A percentile compares a stretch with the other conserved stretches of the same genome.
Evolutionary conservation across 92 coral and sea anemone species (phyloP).

Genomic region (Siderastrea radians): DNA sequence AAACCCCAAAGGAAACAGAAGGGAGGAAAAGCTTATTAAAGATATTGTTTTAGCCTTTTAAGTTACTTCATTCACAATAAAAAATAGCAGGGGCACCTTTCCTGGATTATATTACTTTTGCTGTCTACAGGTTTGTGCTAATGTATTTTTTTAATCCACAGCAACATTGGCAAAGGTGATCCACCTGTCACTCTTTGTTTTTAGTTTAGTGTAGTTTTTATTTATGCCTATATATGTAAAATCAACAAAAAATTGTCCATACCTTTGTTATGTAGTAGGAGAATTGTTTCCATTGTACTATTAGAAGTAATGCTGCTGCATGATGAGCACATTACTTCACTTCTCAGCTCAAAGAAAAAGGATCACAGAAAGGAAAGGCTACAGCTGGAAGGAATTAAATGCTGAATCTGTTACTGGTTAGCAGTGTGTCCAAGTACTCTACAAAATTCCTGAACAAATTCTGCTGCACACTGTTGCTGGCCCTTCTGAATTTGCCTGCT

Average conservation of each 20-base stretch:
- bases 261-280: conserved; percentile 19
- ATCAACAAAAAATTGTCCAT: background rate
- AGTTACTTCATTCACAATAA: no score
- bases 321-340: conserved; percentile 22
- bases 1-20: no score
- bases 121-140: background rate
- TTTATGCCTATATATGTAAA: background rate
- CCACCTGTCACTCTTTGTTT: background rate
- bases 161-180: background rate
- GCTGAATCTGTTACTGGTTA: conserved; percentile 20
- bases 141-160: background rate
- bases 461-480: conserved; percentile 74
- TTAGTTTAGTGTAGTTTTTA: background rate
- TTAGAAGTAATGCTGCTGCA: conserved; percentile 8
- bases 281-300: conserved; percentile 16
- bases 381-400: conserved; percentile 30
- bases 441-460: conserved; percentile 65
- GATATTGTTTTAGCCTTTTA: no score
- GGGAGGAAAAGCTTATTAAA: no score
- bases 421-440: conserved; percentile 44
- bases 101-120: background rate
- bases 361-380: conserved; percentile 32
- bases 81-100: no score
- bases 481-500: conserved; percentile 53
- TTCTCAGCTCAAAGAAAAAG: conserved; percentile 31